Evolutionary conservation across 2,797 vertebrate genomes (phyloP).

Genomic region (Meda fulgida): DNA sequence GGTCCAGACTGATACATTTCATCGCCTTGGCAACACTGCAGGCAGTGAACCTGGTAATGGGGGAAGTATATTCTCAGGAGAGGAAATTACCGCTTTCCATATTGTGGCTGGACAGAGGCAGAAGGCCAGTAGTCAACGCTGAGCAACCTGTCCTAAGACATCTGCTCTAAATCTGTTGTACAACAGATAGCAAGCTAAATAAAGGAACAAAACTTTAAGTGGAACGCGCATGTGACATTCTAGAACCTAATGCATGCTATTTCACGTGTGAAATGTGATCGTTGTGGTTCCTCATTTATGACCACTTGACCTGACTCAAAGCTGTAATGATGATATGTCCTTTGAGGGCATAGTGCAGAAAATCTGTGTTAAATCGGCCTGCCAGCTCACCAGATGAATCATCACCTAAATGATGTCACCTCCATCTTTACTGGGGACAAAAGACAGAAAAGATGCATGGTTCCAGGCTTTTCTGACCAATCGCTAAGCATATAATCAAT

Average conservation of each 20-base stretch:
- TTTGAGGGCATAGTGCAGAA: neutral
- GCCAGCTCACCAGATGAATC: neutral
- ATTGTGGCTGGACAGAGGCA: conserved; percentile 28
- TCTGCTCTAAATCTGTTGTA: neutral
- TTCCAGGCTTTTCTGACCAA: neutral
- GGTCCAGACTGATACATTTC: conserved; percentile 54
- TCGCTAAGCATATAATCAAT: neutral
- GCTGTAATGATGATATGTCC: neutral
- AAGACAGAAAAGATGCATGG: neutral
- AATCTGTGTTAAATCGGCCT: conserved; percentile 1
- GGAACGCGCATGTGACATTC: neutral
- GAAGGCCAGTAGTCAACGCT: conserved; percentile 25
- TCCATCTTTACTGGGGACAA: neutral
- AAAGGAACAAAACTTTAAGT: neutral
- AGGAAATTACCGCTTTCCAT: conserved; percentile 43
- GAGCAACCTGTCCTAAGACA: conserved; percentile 51
- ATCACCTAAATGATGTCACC: neutral
- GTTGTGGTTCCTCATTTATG: neutral
- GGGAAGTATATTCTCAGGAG: conserved; percentile 47
- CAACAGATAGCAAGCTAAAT: neutral
- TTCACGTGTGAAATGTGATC: conserved; percentile 1
- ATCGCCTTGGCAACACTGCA: conserved; percentile 49
- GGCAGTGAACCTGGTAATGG: conserved; percentile 55
- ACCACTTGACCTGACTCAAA: neutral
- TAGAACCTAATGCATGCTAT: neutral